These are phyloP conservation scores for Drosophila murphyi DNA, from an alignment of 1,140 invertebrate genomes.

Conservation along the genomic window DNA sequence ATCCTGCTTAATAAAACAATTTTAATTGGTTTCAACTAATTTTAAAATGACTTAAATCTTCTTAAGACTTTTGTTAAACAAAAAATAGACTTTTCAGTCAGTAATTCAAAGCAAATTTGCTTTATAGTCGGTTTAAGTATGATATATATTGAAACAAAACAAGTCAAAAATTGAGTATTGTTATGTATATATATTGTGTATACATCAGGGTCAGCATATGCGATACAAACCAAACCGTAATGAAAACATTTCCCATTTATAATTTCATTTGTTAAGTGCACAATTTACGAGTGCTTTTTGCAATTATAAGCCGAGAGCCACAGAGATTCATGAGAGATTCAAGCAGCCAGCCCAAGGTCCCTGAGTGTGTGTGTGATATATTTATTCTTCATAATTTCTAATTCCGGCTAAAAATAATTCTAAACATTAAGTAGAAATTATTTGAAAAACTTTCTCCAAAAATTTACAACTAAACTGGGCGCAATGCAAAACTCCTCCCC, in stretches of 20 bases:
- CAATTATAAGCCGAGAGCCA: slow-evolving; percentile 44
- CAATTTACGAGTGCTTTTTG: slow-evolving; percentile 64
- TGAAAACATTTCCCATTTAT: slow-evolving; percentile 33
- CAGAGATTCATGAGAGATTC: slow-evolving; percentile 51
- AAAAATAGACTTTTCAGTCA: too few species aligned
- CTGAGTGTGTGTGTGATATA: slow-evolving; percentile 57
- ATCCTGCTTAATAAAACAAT: too few species aligned
- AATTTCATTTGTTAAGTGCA: slow-evolving; percentile 66
- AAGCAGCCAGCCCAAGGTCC: slow-evolving; percentile 35
- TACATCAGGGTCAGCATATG: background rate
- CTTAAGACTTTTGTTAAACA: too few species aligned
- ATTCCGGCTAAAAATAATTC: slow-evolving; percentile 78
- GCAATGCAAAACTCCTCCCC: slow-evolving; percentile 15
- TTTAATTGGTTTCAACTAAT: too few species aligned
- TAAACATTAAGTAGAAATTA: slow-evolving; percentile 82
- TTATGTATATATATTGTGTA: too few species aligned
- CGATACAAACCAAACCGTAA: slow-evolving; percentile 8
- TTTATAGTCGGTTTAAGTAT: too few species aligned
- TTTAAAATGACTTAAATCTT: too few species aligned
- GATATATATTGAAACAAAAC: too few species aligned
- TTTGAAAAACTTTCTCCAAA: slow-evolving; percentile 72
- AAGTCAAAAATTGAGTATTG: too few species aligned
- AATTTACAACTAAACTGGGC: slow-evolving; percentile 70
- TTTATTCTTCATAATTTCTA: slow-evolving; percentile 80
- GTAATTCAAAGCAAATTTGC: too few species aligned